phyloP scores from a whole-genome alignment of 2,797 vertebrate genomes.

The Arnoldichthys spilopterus region DNA sequence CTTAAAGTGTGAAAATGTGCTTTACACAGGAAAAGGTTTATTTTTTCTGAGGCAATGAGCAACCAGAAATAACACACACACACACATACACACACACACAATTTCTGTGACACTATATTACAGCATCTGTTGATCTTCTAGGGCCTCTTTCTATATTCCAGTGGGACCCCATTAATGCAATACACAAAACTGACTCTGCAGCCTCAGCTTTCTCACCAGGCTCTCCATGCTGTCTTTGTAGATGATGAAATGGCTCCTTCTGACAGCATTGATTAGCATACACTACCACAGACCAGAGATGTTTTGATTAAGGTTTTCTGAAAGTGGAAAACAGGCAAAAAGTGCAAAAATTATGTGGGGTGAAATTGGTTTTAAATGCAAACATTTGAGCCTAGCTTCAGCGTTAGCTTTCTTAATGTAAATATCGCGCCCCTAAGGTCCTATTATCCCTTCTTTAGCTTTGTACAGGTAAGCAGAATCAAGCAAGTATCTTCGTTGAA shows the following conservation, averaged over 20 bases:
- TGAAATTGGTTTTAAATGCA: conserved; percentile 2
- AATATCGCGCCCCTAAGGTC: neutral
- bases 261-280: conserved; percentile 43
- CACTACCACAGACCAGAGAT: conserved; percentile 1
- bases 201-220: conserved; percentile 28
- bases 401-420: neutral
- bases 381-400: neutral
- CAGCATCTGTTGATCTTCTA: conserved; percentile 35
- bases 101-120: conserved; percentile 32
- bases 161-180: conserved; percentile 46
- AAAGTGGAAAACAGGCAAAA: neutral
- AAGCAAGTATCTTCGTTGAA: neutral
- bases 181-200: conserved; percentile 32
- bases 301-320: conserved; percentile 42
- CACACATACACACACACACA: conserved; percentile 18
- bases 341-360: conserved; percentile 1
- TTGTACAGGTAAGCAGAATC: neutral
- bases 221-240: conserved; percentile 33
- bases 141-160: conserved; percentile 18
- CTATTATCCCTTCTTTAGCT: neutral
- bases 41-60: conserved; percentile 1
- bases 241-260: conserved; percentile 41
- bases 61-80: conserved; percentile 17
- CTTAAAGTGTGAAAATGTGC: neutral
- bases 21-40: neutral